Evolutionary conservation across 2,797 vertebrate species (phyloP), one percentile per base, ranked within the genome.

Genomic region (Epinephelus awoara): DNA sequence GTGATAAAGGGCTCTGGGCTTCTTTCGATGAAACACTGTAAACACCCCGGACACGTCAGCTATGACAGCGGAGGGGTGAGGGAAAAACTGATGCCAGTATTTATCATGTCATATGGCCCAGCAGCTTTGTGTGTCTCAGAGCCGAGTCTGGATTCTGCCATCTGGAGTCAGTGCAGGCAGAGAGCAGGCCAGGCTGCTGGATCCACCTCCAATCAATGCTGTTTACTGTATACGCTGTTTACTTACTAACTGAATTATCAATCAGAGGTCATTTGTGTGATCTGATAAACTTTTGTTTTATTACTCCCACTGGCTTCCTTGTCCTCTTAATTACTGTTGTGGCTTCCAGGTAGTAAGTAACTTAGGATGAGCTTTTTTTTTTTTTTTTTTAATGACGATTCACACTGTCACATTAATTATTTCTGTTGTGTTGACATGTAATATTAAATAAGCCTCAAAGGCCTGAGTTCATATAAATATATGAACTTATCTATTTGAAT

Each of bases 41-140:
- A 83, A 83, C 59, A 80, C 67, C 50, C 23, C 29, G 46, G 42
- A 75, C 79, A 72, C 1, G 64, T 81, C 76, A 69, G 77, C 82
- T 52, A 9, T 77, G 89, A 85, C 80, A 83, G 72, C 2, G 3
- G 70, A 81, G 72, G 55, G 69, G 79, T 71, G 84, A 65, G 18
- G 6, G 74, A 44, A 21, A 80, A 74, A 79, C 50, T 55, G 67
- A 51, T 85, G 83, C 89, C 83, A 90, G 78, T 59, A 80, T 82
- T 78, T 63, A 84, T 92, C 80, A 75, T 74, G 82, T 89, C 84
- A 83, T 64, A 59, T 79, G 81, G 80, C 40, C 42, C 67, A 75
- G 77, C 65, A 87, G 79, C 49, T 75, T 64, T 80, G 61, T 68
- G 68, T 49, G 61, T 69, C 56, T 80, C 65, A 72, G 74, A 72